A percentile compares a stretch with the other conserved stretches of the same genome.
Conservation (phyloP, 2,113 vertebrate species). For the Peromyscus californicus region DNA sequence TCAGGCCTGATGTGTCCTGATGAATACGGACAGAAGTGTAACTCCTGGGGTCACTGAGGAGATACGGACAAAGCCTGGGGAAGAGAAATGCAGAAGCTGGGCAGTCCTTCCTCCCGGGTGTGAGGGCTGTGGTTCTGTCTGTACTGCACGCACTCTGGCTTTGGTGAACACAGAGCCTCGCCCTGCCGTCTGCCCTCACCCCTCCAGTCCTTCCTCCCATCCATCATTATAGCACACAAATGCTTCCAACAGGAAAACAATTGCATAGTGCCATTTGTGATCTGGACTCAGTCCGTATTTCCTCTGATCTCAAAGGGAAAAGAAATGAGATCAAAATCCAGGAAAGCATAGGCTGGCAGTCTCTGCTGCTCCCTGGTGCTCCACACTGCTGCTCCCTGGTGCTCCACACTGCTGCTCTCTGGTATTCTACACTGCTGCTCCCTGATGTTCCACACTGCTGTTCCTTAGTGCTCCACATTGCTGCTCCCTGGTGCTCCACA, state of each 20-base stretch:
- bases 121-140: neutral
- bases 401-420: neutral
- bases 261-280: fast-evolving
- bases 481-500: neutral
- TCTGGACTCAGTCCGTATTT: neutral
- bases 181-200: neutral
- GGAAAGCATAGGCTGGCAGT: neutral
- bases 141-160: too few relatives aligned
- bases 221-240: neutral
- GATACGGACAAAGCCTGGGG: neutral
- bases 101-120: fast-evolving
- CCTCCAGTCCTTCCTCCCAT: neutral
- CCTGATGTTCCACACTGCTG: neutral
- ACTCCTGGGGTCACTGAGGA: neutral
- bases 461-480: neutral
- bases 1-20: neutral
- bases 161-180: too few relatives aligned
- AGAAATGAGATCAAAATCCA: neutral
- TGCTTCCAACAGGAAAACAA: neutral
- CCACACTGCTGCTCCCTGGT: fast-evolving
- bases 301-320: neutral
- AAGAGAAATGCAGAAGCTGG: neutral
- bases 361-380: neutral
- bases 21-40: neutral
- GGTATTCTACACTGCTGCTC: neutral